Percentiles rank a stretch among this genome's conserved stretches.
phyloP scores from a whole-genome alignment of 2,113 vertebrate species.

The Gadus chalcogrammus region DNA sequence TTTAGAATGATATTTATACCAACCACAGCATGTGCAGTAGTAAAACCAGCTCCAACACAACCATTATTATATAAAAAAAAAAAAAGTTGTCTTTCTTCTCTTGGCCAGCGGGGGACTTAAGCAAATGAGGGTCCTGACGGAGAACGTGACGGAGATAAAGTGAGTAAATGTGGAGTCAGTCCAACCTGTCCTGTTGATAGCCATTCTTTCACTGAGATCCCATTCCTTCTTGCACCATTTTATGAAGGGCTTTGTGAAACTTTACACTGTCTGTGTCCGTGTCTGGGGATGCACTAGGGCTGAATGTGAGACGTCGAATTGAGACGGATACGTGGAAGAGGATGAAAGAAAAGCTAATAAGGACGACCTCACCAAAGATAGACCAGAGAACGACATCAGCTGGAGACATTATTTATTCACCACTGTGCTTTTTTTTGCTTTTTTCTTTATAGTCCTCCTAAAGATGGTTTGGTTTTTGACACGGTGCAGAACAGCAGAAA shows the following conservation, averaged over 20 bases:
- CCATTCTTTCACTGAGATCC: conserved; percentile 21
- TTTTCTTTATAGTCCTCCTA: too few species aligned
- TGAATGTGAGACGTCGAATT: conserved; percentile 11
- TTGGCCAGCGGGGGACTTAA: too few species aligned
- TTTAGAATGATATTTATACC: too few species aligned
- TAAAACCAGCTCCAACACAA: too few species aligned
- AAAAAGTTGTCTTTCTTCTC: too few species aligned
- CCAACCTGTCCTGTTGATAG: conserved; percentile 26
- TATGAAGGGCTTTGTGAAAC: conserved; percentile 14
- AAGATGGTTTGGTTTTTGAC: too few species aligned
- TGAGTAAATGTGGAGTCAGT: too few species aligned
- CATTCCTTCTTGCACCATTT: conserved; percentile 14
- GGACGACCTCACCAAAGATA: conserved; percentile 14
- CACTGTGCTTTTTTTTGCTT: not conserved
- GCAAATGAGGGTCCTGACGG: too few species aligned
- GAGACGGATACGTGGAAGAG: conserved; percentile 36
- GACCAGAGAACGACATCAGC: conserved; percentile 9
- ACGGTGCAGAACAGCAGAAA: too few species aligned
- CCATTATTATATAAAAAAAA: too few species aligned
- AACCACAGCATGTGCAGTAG: too few species aligned
- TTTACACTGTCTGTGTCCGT: conserved; percentile 29
- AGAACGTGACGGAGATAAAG: too few species aligned
- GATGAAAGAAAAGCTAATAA: conserved; percentile 24
- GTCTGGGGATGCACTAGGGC: conserved; percentile 24
- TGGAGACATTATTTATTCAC: not conserved